Base-by-base conservation (phyloP, 2,888 invertebrate genomes). In the Anthoptus insignis region DNA sequence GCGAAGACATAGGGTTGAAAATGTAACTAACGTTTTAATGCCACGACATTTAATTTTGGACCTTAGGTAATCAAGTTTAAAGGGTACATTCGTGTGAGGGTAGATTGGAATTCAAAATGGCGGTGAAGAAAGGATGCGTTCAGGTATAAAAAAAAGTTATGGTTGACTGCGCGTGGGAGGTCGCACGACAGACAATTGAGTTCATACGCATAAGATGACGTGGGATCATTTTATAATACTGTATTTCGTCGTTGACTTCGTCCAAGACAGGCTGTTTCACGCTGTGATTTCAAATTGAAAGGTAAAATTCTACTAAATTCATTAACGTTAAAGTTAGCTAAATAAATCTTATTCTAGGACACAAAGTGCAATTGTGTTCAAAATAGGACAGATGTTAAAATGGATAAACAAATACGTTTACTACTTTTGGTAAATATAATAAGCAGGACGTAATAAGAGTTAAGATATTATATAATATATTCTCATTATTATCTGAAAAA, bases 151-250 rank as follows among this genome's bases (percentile, higher is more conserved):
- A 63, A 27, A 90, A 90, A 91, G 89, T 87, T 83, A 86, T 81
- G 87, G 83, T 82, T 80, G 82, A 82, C 77, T 81, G 82, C 82
- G 82, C 81, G 88, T 87, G 88, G 89, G 90, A 84, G 88, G 85
- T 79, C 81, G 78, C 77, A 77, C 68, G 68, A 64, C 65, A 65
- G 69, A 67, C 49, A 63, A 56, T 56, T 16, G 63, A 63, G 63
- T 63, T 49, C 63, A 49, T 63, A 63, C 63, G 63, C 63, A 63
- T 49, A 49, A 49, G 39, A 63, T 54, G 32, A 45, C 47, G 53
- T 54, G 63, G 50, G 56, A 56, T 56, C 37, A 56, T 63, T 63
- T 59, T 56, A 49, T 63, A 39, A 24, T 45, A n/a, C 47, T n/a
- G 24, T 45, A 45, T 19, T 8, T n/a, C 16, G 14, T 39, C 16